Evolutionary conservation across 30 jellyfish, hydroid and myxozoan species (phyloP).

Genomic region (Aurelia aurita complex sp. Pacific): DNA sequence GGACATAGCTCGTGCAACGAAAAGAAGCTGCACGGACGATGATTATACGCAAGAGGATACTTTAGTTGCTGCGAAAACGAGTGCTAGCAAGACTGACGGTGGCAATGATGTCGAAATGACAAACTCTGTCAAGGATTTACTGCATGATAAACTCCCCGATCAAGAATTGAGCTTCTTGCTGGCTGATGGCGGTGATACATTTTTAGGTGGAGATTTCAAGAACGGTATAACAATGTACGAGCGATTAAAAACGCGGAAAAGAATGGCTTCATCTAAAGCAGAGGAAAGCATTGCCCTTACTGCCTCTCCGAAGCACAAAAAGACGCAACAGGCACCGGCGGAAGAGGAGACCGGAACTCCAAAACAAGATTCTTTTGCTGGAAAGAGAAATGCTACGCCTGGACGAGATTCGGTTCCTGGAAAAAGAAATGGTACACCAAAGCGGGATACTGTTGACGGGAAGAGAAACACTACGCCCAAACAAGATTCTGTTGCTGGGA

Average conservation of each 20-base stretch:
- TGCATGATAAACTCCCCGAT: not conserved
- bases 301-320: not conserved
- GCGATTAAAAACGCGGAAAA: conserved; percentile 37
- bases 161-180: conserved; percentile 5
- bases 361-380: too few relatives aligned
- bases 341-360: not conserved
- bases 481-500: too few relatives aligned
- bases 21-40: conserved; percentile 26
- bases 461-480: too few relatives aligned
- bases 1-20: not conserved
- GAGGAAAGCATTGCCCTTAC: not conserved
- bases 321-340: not conserved
- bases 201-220: conserved; percentile 18
- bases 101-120: not conserved
- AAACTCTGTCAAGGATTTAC: not conserved
- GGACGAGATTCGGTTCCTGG: not conserved
- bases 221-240: conserved; percentile 54
- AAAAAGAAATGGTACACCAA: too few relatives aligned
- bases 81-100: not conserved
- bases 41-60: not conserved
- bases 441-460: too few relatives aligned
- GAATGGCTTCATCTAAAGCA: conserved; percentile 25
- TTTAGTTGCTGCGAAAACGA: not conserved
- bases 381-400: too few relatives aligned
- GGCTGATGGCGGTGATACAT: conserved; percentile 4